Evolutionary conservation across 2,888 invertebrate species (phyloP), one percentile per base, ranked within the genome.

Genomic region (Heliconius erato): DNA sequence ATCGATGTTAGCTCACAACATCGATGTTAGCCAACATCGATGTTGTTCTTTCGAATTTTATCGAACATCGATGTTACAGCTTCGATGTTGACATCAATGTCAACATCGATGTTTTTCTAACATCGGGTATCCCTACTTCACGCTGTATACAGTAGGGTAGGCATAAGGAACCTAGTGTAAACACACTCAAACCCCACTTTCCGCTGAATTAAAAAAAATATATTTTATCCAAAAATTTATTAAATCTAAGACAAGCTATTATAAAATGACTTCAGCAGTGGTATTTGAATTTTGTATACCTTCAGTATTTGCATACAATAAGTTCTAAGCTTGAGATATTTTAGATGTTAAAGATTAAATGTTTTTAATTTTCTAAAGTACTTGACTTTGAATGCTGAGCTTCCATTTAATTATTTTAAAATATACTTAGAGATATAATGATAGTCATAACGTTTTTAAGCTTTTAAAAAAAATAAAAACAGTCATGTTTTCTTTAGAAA

Each of bases 321-420:
- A 32, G 11, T 59, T 74, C 74, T 74, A 54, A 74, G 54, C 54
- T 59, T 59, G 74, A 74, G 32, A 74, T 74, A 59, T 74, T 74
- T 74, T 74, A 74, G 59, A 74, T 35, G 32, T n/a, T 59, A 59
- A 74, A 74, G 59, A 74, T 74, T 74, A 74, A 59, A 74, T 74
- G 59, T 74, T 74, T 74, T 59, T 74, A 59, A 74, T 74, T 74
- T 74, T 35, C 59, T 28, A 59, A 74, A 74, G 74, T 74, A 74
- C 59, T 59, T 59, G 59, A n/a, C n/a, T 59, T 74, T 12, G 14
- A 59, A 74, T 74, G 35, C 23, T 54, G 74, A 74, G 59, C 59
- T 59, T 59, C 35, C 74, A 74, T 74, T 74, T 74, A 74, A 59
- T 74, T 74, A 74, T 59, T 74, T 74, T 35, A 49, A 74, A 74